phyloP scores from a whole-genome alignment of 30 jellyfish, hydroid and myxozoan genomes.

The Hydractinia echinata region DNA sequence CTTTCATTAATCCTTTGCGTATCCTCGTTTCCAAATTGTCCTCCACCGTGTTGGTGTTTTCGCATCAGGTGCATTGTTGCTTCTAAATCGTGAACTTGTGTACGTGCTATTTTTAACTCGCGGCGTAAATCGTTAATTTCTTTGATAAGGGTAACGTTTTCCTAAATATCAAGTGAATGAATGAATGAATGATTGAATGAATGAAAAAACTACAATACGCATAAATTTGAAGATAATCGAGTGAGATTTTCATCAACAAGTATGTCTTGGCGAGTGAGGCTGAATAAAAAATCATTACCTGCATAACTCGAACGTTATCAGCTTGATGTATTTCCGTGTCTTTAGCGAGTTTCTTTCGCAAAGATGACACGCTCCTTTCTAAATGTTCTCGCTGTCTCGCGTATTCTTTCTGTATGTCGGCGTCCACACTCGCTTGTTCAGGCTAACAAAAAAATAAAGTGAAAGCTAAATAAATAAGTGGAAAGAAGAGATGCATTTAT shows the following conservation, averaged over 20 bases:
- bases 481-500: too few relatives aligned
- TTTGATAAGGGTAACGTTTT: slow-evolving; percentile 78
- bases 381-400: slow-evolving; percentile 94
- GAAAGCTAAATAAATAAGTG: not conserved
- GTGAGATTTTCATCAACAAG: not conserved
- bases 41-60: slow-evolving; percentile 50
- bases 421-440: slow-evolving; percentile 86
- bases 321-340: slow-evolving; percentile 94
- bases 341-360: slow-evolving; percentile 81
- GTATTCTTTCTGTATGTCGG: slow-evolving; percentile 87
- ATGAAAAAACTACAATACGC: not conserved
- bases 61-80: slow-evolving; percentile 68
- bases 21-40: slow-evolving; percentile 25
- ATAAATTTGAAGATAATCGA: not conserved
- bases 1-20: slow-evolving; percentile 32
- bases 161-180: slow-evolving; percentile 35
- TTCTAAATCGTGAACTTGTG: slow-evolving; percentile 86
- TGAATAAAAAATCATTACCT: slow-evolving; percentile 37
- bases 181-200: not conserved
- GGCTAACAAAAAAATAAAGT: slow-evolving; percentile 51
- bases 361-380: slow-evolving; percentile 92
- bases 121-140: slow-evolving; percentile 92
- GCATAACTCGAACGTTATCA: slow-evolving; percentile 91
- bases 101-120: slow-evolving; percentile 83
- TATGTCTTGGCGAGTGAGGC: not conserved